These are phyloP conservation scores for Lepilemur ruficaudatus DNA, from an alignment of 2,797 vertebrate species.

Conservation along the genomic window DNA sequence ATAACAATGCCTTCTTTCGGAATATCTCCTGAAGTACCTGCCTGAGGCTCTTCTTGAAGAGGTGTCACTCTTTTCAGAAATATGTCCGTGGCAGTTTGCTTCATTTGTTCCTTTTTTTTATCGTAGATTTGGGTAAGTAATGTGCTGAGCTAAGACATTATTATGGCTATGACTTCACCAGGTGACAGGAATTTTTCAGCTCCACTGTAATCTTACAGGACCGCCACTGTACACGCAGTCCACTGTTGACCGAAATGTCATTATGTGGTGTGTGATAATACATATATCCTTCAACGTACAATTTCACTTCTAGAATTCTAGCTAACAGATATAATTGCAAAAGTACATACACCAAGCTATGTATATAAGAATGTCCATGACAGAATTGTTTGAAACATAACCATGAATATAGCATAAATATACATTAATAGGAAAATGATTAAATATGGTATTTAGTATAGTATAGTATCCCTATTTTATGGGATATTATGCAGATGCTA, in stretches of 20 bases:
- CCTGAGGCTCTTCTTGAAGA: not conserved
- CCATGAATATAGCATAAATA: not conserved
- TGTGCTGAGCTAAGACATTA: not conserved
- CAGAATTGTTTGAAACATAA: not conserved
- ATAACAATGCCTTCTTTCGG: not conserved
- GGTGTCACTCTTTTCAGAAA: not conserved
- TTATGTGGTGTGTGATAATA: rapidly evolving
- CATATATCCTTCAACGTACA: not conserved
- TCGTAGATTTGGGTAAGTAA: not conserved
- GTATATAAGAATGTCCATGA: not conserved
- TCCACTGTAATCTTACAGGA: not conserved
- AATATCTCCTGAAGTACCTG: not conserved
- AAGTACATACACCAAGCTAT: not conserved
- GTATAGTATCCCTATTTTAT: not conserved
- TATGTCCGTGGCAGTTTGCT: not conserved
- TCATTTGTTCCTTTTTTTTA: not conserved
- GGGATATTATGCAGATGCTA: not conserved
- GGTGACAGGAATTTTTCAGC: not conserved
- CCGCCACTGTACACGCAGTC: not conserved
- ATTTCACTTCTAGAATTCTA: not conserved
- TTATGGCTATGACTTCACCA: not conserved
- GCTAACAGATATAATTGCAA: not conserved
- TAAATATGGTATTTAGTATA: not conserved
- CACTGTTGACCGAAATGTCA: not conserved
- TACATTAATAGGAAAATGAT: not conserved